Evolutionary conservation across 1,140 invertebrate species (phyloP).

Genomic region (Zaprionus capensis): DNA sequence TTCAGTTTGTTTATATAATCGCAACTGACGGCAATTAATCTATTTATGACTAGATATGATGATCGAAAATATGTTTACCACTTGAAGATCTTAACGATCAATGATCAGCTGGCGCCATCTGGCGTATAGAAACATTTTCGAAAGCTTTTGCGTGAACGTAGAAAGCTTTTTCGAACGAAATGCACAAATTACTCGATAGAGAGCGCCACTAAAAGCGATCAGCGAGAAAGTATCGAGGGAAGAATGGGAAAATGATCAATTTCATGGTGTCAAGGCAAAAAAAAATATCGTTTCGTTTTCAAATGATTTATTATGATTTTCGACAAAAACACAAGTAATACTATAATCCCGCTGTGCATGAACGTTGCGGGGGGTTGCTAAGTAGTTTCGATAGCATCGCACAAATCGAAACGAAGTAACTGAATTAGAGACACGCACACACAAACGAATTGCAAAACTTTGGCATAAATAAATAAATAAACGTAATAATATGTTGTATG

Average conservation of each 20-base stretch:
- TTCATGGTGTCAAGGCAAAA: background rate
- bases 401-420: constrained; percentile 35
- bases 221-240: background rate
- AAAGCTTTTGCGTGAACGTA: constrained; percentile 53
- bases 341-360: constrained; percentile 60
- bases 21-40: constrained; percentile 15
- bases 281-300: constrained; percentile 39
- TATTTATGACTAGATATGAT: constrained; percentile 4
- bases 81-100: background rate
- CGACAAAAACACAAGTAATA: constrained; percentile 82
- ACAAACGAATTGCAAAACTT: constrained; percentile 67
- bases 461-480: constrained; percentile 73
- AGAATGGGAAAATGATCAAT: background rate
- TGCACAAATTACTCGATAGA: constrained; percentile 21
- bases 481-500: constrained; percentile 28
- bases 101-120: constrained; percentile 60
- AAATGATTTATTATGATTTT: constrained; percentile 68
- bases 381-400: background rate
- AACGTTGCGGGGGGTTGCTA: constrained; percentile 38
- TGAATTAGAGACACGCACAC: constrained; percentile 46
- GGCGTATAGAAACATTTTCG: background rate
- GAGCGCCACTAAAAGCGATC: constrained; percentile 45
- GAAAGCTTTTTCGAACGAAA: constrained; percentile 55
- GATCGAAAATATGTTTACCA: background rate
- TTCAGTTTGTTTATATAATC: constrained; percentile 6